Evolutionary conservation across 2,113 vertebrate genomes (phyloP), one percentile per base, ranked within the genome.

Genomic region (Nyctibius bracteatus): DNA sequence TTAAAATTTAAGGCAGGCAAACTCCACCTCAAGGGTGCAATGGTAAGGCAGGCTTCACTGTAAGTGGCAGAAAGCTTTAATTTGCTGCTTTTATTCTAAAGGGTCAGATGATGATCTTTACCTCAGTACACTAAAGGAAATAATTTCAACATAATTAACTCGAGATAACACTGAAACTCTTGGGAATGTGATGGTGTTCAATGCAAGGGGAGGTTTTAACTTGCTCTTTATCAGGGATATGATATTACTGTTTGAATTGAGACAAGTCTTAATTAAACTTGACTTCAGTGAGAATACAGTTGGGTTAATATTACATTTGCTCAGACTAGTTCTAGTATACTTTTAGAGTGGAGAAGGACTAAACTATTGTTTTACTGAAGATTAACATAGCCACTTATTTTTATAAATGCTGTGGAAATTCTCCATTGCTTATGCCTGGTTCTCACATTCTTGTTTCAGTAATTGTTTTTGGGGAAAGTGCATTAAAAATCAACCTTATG

Each of bases 141-240:
- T 67, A 65, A 72, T 80, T 96, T 82, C 65, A 90, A 86, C 44
- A 14, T 88, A 75, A 94, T 95, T 95, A 96, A 71, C 65, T 84
- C 43, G 87, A 90, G 84, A 46, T 85, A 94, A 85, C 78, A 43
- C 43, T 59, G 81, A 39, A 85, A 79, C 92, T 85, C 95, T 61
- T 55, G 92, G 87, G 90, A 93, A 58, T 5, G 1, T 7, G 13
- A 12, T 51, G 35, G 46, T 55, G 27, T 35, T 84, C 58, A 54
- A 1, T 20, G 62, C 20, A 46, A 83, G 30, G 23, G 39, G 21
- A 18, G 10, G 5, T 28, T 77, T 94, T 57, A 61, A 77, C 72
- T 59, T 94, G 74, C 31, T 82, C 30, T 81, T 91, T 87, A 63
- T 79, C 77, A 67, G 31, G 47, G 25, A 62, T 62, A 28, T 1